Evolutionary conservation across 2,797 vertebrate genomes (phyloP).

Genomic region (Cirrhinus mrigala): DNA sequence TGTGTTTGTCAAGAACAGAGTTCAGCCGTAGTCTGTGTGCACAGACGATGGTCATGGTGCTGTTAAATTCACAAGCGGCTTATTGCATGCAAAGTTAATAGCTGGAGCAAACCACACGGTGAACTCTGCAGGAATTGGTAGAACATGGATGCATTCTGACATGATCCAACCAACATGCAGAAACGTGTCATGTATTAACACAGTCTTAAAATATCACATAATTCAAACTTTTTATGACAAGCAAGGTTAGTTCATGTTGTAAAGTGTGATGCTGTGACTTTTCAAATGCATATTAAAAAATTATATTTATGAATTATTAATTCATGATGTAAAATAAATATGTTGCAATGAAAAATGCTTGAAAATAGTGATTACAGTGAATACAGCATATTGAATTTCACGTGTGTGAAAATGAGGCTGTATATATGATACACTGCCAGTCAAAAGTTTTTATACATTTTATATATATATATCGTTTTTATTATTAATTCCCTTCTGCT

Average conservation of each 20-base stretch:
- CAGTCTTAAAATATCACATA: neutral
- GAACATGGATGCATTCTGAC: neutral
- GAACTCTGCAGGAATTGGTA: neutral
- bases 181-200: neutral
- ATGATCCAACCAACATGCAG: neutral
- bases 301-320: neutral
- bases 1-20: conserved; percentile 17
- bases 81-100: neutral
- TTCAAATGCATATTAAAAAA: neutral
- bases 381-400: neutral
- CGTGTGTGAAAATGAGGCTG: neutral
- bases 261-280: neutral
- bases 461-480: no score
- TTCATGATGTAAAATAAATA: neutral
- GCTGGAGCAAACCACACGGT: neutral
- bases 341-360: neutral
- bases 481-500: no score
- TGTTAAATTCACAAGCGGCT: neutral
- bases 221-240: neutral
- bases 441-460: no score
- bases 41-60: neutral
- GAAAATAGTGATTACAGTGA: neutral
- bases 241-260: neutral
- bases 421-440: no score
- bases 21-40: conserved; percentile 4